phyloP scores from a whole-genome alignment of 53 echinoderm and acorn worm genomes.

The Stichopus horrens region DNA sequence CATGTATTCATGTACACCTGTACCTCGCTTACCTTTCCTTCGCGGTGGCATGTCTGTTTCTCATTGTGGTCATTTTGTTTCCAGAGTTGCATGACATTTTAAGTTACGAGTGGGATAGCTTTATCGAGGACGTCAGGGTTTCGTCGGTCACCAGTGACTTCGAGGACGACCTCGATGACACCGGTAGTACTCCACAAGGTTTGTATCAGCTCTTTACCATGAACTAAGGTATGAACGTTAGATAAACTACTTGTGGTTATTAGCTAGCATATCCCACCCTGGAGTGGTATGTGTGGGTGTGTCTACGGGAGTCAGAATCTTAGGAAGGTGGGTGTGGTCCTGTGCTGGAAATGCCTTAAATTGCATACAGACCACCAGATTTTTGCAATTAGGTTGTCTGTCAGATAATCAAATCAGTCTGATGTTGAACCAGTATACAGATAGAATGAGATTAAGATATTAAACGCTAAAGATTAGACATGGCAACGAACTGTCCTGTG shows the following conservation, averaged over 20 bases:
- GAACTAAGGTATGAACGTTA: neutral
- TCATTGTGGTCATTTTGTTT: constrained; percentile 48
- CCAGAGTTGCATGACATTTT: constrained; percentile 80
- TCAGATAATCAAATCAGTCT: too few species aligned
- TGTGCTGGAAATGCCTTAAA: too few species aligned
- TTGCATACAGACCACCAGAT: too few species aligned
- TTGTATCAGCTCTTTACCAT: neutral
- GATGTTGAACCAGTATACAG: too few species aligned
- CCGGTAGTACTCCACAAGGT: constrained; percentile 29
- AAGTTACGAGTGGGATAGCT: constrained; percentile 80
- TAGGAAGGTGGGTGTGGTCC: too few species aligned
- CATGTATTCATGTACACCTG: neutral
- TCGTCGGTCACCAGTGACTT: constrained; percentile 93
- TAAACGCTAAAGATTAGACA: too few species aligned
- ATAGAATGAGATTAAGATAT: too few species aligned
- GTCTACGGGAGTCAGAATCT: neutral
- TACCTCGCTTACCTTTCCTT: constrained; percentile 9
- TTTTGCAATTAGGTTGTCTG: too few species aligned
- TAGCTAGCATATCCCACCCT: neutral
- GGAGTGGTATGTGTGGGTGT: neutral
- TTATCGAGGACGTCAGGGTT: constrained; percentile 92
- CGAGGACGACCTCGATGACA: constrained; percentile 73
- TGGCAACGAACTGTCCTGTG: too few species aligned
- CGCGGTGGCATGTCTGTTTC: constrained; percentile 36
- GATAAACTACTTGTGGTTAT: neutral